Percentiles rank a stretch among this genome's conserved stretches.
Evolutionary conservation across 2,888 invertebrate species (phyloP).

Genomic region (Piscicola geometra): DNA sequence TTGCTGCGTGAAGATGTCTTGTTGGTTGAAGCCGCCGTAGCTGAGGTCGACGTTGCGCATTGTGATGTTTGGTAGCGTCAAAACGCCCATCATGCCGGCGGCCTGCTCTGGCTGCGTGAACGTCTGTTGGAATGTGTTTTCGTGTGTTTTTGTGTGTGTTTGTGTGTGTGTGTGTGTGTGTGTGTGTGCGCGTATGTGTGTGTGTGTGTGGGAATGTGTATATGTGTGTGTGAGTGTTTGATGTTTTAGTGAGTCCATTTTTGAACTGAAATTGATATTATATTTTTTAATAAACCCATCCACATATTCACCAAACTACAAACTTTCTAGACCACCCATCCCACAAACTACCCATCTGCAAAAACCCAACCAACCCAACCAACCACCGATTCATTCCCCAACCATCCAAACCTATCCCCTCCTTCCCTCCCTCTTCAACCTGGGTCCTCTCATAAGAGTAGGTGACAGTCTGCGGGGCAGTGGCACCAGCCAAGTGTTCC

Average conservation of each 20-base stretch:
- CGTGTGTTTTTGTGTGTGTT: no score
- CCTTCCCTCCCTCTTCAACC: not conserved
- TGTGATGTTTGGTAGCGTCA: constrained; percentile 26
- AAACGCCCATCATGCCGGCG: not conserved
- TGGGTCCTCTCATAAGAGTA: constrained; percentile 29
- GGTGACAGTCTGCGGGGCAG: constrained; percentile 25
- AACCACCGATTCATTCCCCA: no score
- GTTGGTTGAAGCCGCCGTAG: constrained; percentile 37
- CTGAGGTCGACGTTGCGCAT: constrained; percentile 38
- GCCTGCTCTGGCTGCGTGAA: not conserved
- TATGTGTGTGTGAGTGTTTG: not conserved
- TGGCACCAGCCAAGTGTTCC: not conserved
- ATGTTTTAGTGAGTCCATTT: not conserved
- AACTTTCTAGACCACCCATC: no score
- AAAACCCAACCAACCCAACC: no score
- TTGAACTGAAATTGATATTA: not conserved
- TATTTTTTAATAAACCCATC: not conserved
- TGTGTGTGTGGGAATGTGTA: no score
- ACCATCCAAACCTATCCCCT: no score
- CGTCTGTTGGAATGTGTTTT: not conserved
- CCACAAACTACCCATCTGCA: no score
- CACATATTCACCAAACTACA: not conserved
- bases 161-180: no score
- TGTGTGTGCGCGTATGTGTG: no score
- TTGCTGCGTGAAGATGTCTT: constrained; percentile 37